These are phyloP conservation scores for Sinella curviseta DNA, from an alignment of 1,140 invertebrate species.

Conservation along the genomic window DNA sequence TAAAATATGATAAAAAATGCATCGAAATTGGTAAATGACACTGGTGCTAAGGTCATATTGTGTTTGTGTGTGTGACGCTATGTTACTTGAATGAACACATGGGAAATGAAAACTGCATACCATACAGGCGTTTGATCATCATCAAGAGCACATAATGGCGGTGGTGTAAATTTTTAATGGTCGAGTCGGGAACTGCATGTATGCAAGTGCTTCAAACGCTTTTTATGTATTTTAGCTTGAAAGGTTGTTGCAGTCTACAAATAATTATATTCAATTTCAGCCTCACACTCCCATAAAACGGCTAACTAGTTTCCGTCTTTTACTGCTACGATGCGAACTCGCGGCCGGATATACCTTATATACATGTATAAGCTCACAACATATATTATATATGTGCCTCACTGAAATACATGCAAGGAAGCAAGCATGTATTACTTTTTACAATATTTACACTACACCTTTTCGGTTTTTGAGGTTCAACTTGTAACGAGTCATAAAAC, in stretches of 20 bases:
- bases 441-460: not conserved
- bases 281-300: not conserved
- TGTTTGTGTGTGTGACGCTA: no score
- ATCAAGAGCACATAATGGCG: not conserved
- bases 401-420: no score
- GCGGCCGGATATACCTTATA: no score
- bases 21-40: no score
- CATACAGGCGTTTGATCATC: not conserved
- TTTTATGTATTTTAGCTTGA: not conserved
- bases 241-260: not conserved
- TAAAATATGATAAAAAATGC: no score
- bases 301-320: not conserved
- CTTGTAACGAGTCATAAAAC: constrained; percentile 29
- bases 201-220: no score
- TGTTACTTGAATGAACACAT: not conserved
- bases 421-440: no score
- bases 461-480: not conserved
- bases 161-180: not conserved
- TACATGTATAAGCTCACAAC: no score
- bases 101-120: not conserved
- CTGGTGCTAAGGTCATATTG: no score
- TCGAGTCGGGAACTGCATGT: not conserved
- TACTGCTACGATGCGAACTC: no score
- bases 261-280: not conserved
- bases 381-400: no score